Evolutionary conservation across 2,888 invertebrate genomes (phyloP), one percentile per base, ranked within the genome.

Genomic region (Belgica antarctica): DNA sequence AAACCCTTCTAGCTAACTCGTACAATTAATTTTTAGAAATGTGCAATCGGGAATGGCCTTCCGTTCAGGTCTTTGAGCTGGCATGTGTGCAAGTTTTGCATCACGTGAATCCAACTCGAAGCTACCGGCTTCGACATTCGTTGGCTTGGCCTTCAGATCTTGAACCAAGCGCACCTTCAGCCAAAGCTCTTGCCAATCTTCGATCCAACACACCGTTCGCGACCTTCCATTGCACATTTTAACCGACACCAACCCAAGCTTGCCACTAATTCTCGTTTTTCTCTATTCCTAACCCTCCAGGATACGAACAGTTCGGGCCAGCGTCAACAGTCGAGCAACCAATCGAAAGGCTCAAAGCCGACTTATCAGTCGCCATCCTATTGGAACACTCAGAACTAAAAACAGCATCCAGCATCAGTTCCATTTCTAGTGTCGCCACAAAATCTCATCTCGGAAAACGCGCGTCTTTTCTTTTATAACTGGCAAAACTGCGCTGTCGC

Each of bases 301-400:
- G 80, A 80, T 73, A 79, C 80, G 71, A 81, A 79, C 75, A 81
- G 79, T 72, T 78, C 81, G 73, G 81, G 81, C n/a, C 80, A 81
- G 72, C 79, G 80, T 70, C 81, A 80, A 73, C 80, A 80, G 73
- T 76, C 80, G 72, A 79, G 78, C 74, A 81, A 78, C 74, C 80
- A 80, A 75, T 78, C 79, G 28, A 80, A 80, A 74, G 79, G 78
- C 68, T 76, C 79, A 71, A 80, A 80, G 73, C 81, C 78, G 73
- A 79, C 78, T 31, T 80, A 80, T 72, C 79, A 80, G 47, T 78
- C 80, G 72, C 47, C 68, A 17, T 80, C 81, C 57, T 80, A 80
- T 73, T 80, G 80, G 80, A 76, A 80, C 73, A 79, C 79, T 73
- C 80, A 79, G 74, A 80, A 80, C 75, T 80, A 78, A 78, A 24